Base-by-base conservation (phyloP, 2,113 vertebrate species). In the Zapornia atra region DNA sequence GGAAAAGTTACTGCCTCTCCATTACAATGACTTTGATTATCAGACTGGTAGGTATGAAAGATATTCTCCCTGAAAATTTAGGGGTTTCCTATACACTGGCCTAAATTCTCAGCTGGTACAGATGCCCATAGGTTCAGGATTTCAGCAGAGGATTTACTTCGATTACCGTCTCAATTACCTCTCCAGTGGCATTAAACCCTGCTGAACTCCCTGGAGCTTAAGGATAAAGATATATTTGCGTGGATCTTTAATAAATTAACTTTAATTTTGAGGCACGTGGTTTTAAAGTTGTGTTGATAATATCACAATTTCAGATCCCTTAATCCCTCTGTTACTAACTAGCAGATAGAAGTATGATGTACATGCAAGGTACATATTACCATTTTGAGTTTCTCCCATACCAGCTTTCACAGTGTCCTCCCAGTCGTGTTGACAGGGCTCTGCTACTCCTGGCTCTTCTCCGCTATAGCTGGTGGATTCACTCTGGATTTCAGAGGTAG, bases 301-400 rank as follows among this genome's bases (percentile, higher is more conserved):
- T 25, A 31, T 18, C 46, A 24, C 29, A 6, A 16, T 53, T 78
- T 83, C 40, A 54, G 26, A 48, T 59, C 18, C 33, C 11, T 77
- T 29, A 80, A 5, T 46, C 40, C 7, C 4, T 75, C 11, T 48
- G 20, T 68, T 36, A 25, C 3, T 38, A 46, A 12, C 33, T 5
- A 36, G 28, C 31, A 88, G 48, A 33, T 16, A 25, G 3, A 71
- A 19, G 4, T 36, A 20, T 15, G 24, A 15, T 1, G 1, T 3
- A 2, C 9, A 8, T 1, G 2, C 42, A 38, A 48, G 11, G 19
- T 61, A 22, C 4, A 3, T 8, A 42, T 17, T 16, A 9, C 38
- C n/a, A 40, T 42, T 20, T 26, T 46, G 24, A 34, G 10, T 42
- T 65, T 85, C 59, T 83, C 46, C 34, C 40, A 2, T 15, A 10